Percentiles rank a stretch among this genome's conserved stretches.
These are phyloP conservation scores for Gobius niger DNA, from an alignment of 2,113 vertebrate species.

Conservation along the genomic window DNA sequence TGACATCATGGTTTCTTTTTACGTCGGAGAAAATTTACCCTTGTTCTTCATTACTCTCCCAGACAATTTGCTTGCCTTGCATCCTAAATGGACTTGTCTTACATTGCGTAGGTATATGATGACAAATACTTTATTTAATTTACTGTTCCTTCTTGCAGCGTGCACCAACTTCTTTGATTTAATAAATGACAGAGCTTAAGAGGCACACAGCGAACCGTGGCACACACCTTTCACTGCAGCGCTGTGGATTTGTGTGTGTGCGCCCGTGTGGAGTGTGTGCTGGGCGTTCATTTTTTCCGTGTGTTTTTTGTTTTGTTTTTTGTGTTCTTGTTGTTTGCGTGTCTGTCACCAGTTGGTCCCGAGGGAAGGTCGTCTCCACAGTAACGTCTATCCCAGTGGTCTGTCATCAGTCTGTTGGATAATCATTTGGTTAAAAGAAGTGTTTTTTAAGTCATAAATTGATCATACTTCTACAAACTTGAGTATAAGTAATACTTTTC, in stretches of 20 bases:
- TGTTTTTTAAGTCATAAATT: too few relatives aligned
- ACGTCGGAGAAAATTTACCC: constrained; percentile 24
- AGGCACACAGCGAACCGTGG: constrained; percentile 32
- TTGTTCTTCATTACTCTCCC: constrained; percentile 67
- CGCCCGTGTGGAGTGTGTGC: not conserved
- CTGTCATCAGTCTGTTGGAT: constrained; percentile 68
- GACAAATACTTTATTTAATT: constrained; percentile 69
- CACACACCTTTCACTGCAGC: constrained; percentile 18
- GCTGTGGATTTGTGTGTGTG: not conserved
- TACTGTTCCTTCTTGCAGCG: constrained; percentile 55
- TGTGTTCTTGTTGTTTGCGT: constrained; percentile 21
- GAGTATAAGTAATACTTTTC: too few relatives aligned
- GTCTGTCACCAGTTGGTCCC: constrained; percentile 58
- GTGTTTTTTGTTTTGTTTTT: not conserved
- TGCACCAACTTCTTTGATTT: constrained; percentile 53
- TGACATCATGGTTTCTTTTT: constrained; percentile 27
- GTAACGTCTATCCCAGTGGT: constrained; percentile 69
- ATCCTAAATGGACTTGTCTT: constrained; percentile 58
- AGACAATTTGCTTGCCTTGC: constrained; percentile 70
- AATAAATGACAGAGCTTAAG: constrained; percentile 62
- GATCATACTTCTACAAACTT: too few relatives aligned
- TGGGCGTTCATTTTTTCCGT: constrained; percentile 4
- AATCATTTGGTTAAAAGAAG: constrained; percentile 55
- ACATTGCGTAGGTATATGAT: constrained; percentile 58
- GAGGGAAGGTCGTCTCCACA: constrained; percentile 65